Base-by-base conservation (phyloP, 2,888 invertebrate species). In the Steromphala cineraria region DNA sequence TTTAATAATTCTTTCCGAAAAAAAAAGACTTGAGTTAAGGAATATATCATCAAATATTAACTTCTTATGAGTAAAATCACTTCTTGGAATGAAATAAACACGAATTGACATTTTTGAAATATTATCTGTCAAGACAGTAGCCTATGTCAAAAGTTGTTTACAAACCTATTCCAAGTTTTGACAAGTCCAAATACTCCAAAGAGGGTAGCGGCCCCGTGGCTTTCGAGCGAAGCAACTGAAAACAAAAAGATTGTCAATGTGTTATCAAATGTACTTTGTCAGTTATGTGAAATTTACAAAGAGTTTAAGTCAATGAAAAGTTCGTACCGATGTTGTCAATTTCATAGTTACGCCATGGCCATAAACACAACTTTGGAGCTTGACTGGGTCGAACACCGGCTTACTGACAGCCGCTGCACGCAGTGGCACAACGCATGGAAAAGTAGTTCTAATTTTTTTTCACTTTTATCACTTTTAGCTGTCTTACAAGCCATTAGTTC, bases 111-210 rank as follows among this genome's bases (percentile, higher is more conserved):
- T 19, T 36, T 13, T 78, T 78, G 28, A 67, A 56, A n/a, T 19
- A n/a, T 3, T 53, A 31, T 24, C n/a, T n/a, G 56, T 62, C 31
- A 13, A 24, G 19, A 4, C 21, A 21, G 36, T 36, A 56, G 21
- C 36, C 19, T 13, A 40, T 46, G 40, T 77, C 36, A 28, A 79
- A 79, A 53, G n/a, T 15, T 80, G 36, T 17, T 21, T 46, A 85
- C 88, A 85, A 83, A 91, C 91, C 89, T 55, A 91, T 80, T 53
- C 86, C 89, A 13, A 89, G 81, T 31, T 88, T 87, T 15, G 91
- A 91, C 21, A 91, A 80, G 81, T 91, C 88, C 82, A 91, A 81
- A 80, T 86, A 90, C 77, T 89, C 89, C 21, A 87, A 83, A 19
- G 86, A 77, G 79, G 88, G 88, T 77, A 90, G 81, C 24, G 90